Conservation (phyloP, 2,797 vertebrate species). For the Basileuterus tristriatus region DNA sequence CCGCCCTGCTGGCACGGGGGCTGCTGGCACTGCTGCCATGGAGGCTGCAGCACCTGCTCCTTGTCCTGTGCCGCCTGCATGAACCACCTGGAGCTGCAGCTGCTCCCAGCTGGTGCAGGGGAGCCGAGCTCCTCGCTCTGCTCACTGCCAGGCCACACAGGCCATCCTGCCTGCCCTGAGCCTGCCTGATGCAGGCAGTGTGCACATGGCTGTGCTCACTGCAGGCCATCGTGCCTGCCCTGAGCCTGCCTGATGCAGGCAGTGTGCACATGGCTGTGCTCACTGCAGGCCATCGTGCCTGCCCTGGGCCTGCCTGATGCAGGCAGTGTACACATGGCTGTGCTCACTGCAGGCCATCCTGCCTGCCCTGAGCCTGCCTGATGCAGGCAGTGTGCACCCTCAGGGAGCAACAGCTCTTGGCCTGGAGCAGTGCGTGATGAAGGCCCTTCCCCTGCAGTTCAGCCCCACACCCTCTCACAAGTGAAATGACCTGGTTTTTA, state of each 20-base stretch:
- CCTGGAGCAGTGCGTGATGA: neutral
- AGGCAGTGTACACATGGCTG: neutral
- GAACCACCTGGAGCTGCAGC: neutral
- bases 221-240: neutral
- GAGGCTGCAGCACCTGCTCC: neutral
- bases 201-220: no score
- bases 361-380: neutral
- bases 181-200: no score
- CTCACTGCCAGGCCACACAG: neutral
- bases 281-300: no score
- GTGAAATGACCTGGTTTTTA: slow-evolving; percentile 3
- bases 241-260: neutral
- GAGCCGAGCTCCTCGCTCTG: accelerated
- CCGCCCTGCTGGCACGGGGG: accelerated
- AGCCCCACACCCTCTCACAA: neutral
- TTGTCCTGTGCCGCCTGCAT: neutral
- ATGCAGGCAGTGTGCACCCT: neutral
- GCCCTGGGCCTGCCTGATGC: no score
- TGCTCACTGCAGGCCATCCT: neutral
- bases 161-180: no score
- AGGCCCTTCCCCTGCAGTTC: neutral
- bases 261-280: neutral
- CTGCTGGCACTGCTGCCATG: neutral
- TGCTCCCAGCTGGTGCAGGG: neutral
- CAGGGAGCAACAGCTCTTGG: neutral